Evolutionary conservation across 2,888 invertebrate species (phyloP).

Genomic region (Lissonota sp.): DNA sequence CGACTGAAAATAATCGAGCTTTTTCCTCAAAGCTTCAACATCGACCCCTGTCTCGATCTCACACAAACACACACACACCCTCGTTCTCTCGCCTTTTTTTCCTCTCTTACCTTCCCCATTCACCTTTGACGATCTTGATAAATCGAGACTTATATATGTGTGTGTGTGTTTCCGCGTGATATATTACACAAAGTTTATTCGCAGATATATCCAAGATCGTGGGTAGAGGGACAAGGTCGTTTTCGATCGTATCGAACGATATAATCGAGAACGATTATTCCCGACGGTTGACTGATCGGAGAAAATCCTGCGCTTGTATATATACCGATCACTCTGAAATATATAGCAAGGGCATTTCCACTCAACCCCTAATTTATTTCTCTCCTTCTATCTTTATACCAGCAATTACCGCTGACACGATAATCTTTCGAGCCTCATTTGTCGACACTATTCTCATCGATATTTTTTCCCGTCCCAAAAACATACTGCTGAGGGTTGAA

Average conservation of each 20-base stretch:
- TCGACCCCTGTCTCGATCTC: conserved; percentile 24
- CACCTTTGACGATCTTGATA: conserved; percentile 64
- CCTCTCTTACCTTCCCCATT: conserved; percentile 10
- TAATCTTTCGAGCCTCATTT: not conserved
- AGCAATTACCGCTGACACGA: not conserved
- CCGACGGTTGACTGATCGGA: conserved; percentile 48
- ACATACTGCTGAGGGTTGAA: no score
- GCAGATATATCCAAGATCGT: not conserved
- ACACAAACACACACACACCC: not conserved
- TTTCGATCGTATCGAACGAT: conserved; percentile 47
- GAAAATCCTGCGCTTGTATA: conserved; percentile 19
- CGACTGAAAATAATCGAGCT: conserved; percentile 39
- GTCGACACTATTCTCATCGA: not conserved
- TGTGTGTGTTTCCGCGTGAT: conserved; percentile 38
- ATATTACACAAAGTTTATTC: conserved; percentile 34
- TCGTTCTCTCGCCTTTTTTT: conserved; percentile 16
- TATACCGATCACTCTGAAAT: not conserved
- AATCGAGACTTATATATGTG: conserved; percentile 55
- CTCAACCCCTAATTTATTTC: no score
- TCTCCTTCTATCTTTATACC: not conserved
- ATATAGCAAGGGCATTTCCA: not conserved
- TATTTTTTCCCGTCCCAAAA: no score
- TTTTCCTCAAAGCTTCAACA: conserved; percentile 30
- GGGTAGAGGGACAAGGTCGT: conserved; percentile 13
- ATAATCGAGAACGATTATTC: conserved; percentile 58